Percentiles rank a stretch among this genome's conserved stretches.
phyloP scores from a whole-genome alignment of 1,140 invertebrate genomes.

The Microvelia longipes region DNA sequence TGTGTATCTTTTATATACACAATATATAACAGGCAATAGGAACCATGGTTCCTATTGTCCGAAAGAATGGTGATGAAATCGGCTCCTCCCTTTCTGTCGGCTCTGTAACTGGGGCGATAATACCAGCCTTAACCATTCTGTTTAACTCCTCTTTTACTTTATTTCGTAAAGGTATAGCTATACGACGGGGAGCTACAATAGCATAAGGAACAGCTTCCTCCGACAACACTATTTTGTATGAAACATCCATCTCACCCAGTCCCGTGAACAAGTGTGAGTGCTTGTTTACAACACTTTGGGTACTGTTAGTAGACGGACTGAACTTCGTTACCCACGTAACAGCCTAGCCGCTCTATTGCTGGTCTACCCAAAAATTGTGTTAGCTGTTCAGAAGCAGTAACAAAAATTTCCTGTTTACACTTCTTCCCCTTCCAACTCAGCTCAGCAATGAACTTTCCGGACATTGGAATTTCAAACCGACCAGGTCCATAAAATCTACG shows the following conservation, averaged over 20 bases:
- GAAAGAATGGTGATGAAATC: too few relatives aligned
- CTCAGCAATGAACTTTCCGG: neutral
- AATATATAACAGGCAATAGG: too few relatives aligned
- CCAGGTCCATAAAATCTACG: neutral
- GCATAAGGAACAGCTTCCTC: neutral
- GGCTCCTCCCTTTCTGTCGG: neutral
- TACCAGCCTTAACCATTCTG: neutral
- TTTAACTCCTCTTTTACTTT: neutral
- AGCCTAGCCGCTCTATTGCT: neutral
- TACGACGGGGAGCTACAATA: neutral
- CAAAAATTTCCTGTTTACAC: neutral
- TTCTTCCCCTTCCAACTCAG: neutral
- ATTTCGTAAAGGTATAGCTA: neutral
- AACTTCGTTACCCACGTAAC: neutral
- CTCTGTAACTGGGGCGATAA: neutral
- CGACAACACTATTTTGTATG: neutral
- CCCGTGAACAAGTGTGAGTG: neutral
- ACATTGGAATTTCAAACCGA: neutral
- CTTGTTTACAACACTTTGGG: neutral
- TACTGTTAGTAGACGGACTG: neutral
- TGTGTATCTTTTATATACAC: too few relatives aligned
- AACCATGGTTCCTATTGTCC: too few relatives aligned
- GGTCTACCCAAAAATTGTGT: neutral
- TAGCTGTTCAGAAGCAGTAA: neutral
- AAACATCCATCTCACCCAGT: neutral